Evolutionary conservation across 2,797 vertebrate species (phyloP).

Genomic region (Pseudocheirus occidentalis): DNA sequence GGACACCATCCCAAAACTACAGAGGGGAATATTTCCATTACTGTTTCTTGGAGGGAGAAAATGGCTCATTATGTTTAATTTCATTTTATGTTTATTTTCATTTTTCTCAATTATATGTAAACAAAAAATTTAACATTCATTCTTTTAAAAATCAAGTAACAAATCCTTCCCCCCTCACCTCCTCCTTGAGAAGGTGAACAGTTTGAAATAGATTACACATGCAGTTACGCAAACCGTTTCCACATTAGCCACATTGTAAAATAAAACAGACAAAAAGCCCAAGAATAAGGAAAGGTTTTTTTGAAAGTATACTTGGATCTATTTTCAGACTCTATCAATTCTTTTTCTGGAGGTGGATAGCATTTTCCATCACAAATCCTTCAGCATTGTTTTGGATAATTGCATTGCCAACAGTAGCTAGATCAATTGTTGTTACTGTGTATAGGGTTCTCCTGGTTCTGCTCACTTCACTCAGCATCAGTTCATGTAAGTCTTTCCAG

Average conservation of each 20-base stretch:
- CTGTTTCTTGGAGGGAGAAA: not conserved
- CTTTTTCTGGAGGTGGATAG: not conserved
- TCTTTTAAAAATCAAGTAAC: not conserved
- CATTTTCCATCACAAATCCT: not conserved
- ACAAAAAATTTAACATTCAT: not conserved
- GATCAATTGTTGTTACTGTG: not conserved
- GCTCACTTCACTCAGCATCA: not conserved
- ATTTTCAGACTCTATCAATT: not conserved
- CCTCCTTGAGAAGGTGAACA: not conserved
- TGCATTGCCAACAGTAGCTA: not conserved
- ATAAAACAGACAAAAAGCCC: not conserved
- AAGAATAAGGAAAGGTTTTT: not conserved
- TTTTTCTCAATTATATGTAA: not conserved
- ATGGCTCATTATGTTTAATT: not conserved
- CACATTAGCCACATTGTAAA: not conserved
- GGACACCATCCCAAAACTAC: not conserved
- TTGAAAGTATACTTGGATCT: not conserved
- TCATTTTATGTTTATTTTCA: not conserved
- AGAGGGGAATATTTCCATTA: not conserved
- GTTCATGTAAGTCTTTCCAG: not conserved
- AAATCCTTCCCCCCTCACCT: not conserved
- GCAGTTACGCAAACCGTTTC: not conserved
- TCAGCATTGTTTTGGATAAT: not conserved
- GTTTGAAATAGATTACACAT: not conserved
- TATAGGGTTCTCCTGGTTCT: not conserved